A percentile compares a stretch with the other conserved stretches of the same genome.
phyloP scores from a whole-genome alignment of 2,113 vertebrate species.

The Mixornis gularis region DNA sequence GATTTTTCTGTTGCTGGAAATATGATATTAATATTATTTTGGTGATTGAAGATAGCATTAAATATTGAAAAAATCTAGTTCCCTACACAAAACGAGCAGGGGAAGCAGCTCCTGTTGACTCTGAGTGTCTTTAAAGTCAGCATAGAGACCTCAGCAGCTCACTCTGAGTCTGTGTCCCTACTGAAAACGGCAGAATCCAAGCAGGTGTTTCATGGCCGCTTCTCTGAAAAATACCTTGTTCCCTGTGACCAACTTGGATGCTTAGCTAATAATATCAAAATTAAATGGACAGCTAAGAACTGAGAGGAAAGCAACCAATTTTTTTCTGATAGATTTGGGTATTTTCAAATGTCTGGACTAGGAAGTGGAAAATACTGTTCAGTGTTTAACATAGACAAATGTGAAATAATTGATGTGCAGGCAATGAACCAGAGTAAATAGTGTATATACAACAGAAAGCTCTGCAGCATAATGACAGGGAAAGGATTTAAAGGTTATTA shows the following conservation, averaged over 20 bases:
- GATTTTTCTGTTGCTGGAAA: background rate
- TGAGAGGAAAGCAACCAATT: background rate
- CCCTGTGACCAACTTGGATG: background rate
- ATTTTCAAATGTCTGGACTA: background rate
- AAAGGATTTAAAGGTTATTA: conserved; percentile 49
- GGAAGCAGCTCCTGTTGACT: background rate
- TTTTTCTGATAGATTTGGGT: background rate
- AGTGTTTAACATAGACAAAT: conserved; percentile 32
- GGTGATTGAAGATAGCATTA: background rate
- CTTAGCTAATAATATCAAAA: background rate
- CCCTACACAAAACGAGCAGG: background rate
- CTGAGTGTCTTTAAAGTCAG: background rate
- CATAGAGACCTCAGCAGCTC: background rate
- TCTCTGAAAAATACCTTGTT: background rate
- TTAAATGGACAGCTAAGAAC: background rate
- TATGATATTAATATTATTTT: background rate
- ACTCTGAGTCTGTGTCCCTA: background rate
- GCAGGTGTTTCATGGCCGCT: background rate
- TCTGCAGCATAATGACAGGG: conserved; percentile 20
- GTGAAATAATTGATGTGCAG: conserved; percentile 31
- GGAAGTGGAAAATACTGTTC: conserved; percentile 30
- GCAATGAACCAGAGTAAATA: conserved; percentile 27
- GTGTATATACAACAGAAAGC: background rate
- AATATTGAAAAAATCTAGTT: background rate
- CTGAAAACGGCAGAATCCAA: background rate